phyloP scores from a whole-genome alignment of 2,797 vertebrate genomes.

The Gephyroberyx darwinii region DNA sequence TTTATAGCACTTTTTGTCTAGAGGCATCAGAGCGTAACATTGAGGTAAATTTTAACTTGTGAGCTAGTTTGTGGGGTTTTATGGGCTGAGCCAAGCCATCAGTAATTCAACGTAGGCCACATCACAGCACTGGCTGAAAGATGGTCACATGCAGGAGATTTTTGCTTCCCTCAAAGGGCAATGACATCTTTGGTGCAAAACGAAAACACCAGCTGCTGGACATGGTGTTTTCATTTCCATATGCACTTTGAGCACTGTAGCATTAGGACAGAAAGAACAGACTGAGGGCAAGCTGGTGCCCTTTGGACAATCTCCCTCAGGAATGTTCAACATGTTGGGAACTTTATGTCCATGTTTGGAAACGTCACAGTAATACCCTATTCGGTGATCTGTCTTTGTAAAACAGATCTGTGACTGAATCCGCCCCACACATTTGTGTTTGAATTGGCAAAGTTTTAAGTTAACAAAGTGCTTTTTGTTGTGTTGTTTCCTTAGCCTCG shows the following conservation, averaged over 20 bases:
- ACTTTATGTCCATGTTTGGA: constrained; percentile 74
- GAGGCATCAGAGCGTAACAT: constrained; percentile 38
- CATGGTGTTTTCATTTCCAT: constrained; percentile 67
- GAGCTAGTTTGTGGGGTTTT: constrained; percentile 37
- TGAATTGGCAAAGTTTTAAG: constrained; percentile 34
- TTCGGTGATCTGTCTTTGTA: constrained; percentile 36
- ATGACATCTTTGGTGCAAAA: constrained; percentile 67
- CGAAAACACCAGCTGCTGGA: constrained; percentile 75
- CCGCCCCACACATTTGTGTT: constrained; percentile 34
- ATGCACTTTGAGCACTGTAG: constrained; percentile 47
- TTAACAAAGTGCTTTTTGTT: constrained; percentile 19
- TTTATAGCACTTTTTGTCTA: constrained; percentile 54
- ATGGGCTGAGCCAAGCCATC: constrained; percentile 26
- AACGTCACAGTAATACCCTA: constrained; percentile 44
- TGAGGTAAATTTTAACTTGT: constrained; percentile 55
- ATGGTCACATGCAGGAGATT: constrained; percentile 57
- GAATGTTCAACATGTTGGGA: constrained; percentile 74
- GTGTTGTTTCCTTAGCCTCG: constrained; percentile 84
- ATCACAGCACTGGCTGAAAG: constrained; percentile 50
- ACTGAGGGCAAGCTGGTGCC: constrained; percentile 56
- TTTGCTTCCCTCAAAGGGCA: constrained; percentile 66
- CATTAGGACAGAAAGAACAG: constrained; percentile 60
- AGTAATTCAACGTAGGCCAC: constrained; percentile 45
- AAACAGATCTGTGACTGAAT: constrained; percentile 38
- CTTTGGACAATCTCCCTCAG: constrained; percentile 68